Percentiles rank a stretch among this genome's conserved stretches.
Conservation (phyloP, 1,140 invertebrate genomes). For the Sitobion miscanthi region DNA sequence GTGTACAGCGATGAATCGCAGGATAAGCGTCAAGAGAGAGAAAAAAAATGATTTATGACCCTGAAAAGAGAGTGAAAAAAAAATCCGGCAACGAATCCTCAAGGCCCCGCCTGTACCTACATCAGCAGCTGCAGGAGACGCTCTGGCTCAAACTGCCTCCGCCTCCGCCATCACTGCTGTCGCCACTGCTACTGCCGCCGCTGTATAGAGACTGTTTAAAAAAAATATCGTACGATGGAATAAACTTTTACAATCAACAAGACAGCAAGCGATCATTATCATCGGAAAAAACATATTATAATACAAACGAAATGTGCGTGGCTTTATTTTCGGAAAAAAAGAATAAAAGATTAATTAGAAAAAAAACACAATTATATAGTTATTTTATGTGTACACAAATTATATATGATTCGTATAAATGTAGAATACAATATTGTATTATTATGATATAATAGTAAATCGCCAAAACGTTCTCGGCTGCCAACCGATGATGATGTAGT, state of each 20-base stretch:
- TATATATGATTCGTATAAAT: neutral
- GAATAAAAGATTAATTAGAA: neutral
- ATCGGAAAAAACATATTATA: neutral
- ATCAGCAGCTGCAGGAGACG: neutral
- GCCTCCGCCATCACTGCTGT: neutral
- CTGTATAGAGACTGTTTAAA: neutral
- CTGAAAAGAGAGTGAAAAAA: constrained; percentile 1
- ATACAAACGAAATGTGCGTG: neutral
- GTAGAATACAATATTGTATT: neutral
- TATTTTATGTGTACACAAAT: neutral
- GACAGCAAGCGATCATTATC: neutral
- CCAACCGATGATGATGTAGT: neutral
- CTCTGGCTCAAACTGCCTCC: neutral
- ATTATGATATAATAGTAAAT: neutral
- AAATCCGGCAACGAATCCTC: neutral
- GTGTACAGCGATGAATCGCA: neutral
- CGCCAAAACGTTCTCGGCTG: neutral
- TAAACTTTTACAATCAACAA: neutral
- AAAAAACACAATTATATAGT: neutral
- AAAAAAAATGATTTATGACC: constrained; percentile 9
- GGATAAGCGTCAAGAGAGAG: neutral
- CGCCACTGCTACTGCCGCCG: neutral
- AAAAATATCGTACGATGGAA: neutral
- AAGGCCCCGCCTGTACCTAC: neutral
- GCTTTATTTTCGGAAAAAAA: neutral